phyloP scores from a whole-genome alignment of 2,113 vertebrate genomes.

The Zosterops borbonicus region DNA sequence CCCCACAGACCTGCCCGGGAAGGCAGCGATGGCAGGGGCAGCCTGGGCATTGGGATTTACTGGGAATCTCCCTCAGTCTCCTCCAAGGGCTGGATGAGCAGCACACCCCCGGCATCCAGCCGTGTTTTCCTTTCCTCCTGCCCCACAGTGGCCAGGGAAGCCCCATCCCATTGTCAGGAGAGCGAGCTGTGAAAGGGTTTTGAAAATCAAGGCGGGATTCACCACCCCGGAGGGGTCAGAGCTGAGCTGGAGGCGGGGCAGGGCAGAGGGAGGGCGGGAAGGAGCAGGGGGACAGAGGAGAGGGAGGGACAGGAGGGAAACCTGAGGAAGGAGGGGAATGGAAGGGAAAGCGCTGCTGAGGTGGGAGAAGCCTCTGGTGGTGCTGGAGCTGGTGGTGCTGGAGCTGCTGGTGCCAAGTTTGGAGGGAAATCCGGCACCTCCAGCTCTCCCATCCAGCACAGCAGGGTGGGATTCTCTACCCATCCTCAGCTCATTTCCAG shows the following conservation, averaged over 20 bases:
- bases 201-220: not conserved
- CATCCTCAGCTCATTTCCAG: not conserved
- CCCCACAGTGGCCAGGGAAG: too few species aligned
- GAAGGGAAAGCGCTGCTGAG: not conserved
- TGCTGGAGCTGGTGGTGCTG: not conserved
- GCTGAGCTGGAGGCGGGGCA: not conserved
- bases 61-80: too few species aligned
- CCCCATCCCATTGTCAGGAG: too few species aligned
- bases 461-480: accelerated
- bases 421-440: not conserved
- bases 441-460: not conserved
- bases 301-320: not conserved
- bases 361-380: not conserved
- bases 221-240: not conserved
- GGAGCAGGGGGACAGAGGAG: not conserved
- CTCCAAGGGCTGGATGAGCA: too few species aligned
- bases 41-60: too few species aligned
- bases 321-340: not conserved
- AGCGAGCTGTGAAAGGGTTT: too few species aligned
- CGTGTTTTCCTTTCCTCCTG: too few species aligned
- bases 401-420: not conserved
- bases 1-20: too few species aligned
- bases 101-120: too few species aligned
- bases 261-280: not conserved
- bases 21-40: too few species aligned